Conservation (phyloP, 2,888 invertebrate genomes). For the Callyntrura sp. region DNA sequence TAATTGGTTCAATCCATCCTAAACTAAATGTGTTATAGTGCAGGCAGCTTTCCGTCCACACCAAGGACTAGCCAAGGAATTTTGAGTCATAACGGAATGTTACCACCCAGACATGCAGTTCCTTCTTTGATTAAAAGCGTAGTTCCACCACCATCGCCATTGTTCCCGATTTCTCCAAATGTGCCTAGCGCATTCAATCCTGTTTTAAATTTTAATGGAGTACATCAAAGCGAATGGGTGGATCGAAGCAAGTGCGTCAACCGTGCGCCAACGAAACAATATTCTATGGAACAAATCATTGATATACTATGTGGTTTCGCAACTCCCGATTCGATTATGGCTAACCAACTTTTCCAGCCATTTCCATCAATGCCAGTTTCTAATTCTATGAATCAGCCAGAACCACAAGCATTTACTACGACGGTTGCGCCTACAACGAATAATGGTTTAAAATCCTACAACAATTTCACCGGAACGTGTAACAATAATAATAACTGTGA, state of each 20-base stretch:
- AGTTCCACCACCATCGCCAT: background rate
- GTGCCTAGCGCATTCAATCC: too few relatives aligned
- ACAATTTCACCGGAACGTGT: background rate
- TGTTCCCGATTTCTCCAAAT: background rate
- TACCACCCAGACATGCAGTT: background rate
- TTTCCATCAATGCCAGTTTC: background rate
- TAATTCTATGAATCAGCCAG: background rate
- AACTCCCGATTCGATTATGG: constrained; percentile 40
- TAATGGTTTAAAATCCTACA: too few relatives aligned
- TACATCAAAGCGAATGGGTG: constrained; percentile 60
- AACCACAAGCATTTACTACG: background rate
- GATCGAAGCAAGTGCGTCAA: constrained; percentile 20
- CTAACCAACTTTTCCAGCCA: constrained; percentile 21
- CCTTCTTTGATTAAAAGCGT: background rate
- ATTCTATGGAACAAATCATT: constrained; percentile 61
- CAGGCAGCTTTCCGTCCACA: background rate
- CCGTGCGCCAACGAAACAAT: constrained; percentile 37
- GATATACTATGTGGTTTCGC: constrained; percentile 58
- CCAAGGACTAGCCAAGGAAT: background rate
- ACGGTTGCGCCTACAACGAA: too few relatives aligned
- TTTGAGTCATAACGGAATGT: too few relatives aligned
- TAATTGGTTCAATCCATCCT: too few relatives aligned
- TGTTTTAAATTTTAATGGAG: background rate
- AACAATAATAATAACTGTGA: background rate
- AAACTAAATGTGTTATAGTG: background rate